Conservation (phyloP, 2,888 invertebrate genomes). For the Drosophila imparisetae region DNA sequence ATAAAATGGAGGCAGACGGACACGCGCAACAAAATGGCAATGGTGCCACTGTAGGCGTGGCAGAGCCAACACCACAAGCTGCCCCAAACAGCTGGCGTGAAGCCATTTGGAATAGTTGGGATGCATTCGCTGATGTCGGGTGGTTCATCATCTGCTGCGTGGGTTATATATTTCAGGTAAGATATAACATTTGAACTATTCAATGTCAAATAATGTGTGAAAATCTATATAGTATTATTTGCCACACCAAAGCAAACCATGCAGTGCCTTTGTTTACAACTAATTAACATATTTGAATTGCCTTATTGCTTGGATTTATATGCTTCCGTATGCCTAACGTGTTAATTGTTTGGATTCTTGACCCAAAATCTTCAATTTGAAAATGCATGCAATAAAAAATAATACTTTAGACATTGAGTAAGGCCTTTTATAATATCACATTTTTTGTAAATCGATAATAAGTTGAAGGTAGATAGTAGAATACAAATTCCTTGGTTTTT, state of each 20-base stretch:
- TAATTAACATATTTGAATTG: constrained; percentile 20
- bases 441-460: neutral
- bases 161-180: constrained; percentile 78
- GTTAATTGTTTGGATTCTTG: constrained; percentile 20
- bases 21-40: constrained; percentile 52
- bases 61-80: constrained; percentile 8
- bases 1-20: constrained; percentile 53
- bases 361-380: neutral
- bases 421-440: too few relatives aligned
- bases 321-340: constrained; percentile 28
- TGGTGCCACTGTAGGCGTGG: constrained; percentile 35
- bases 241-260: constrained; percentile 12
- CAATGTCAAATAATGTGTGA: constrained; percentile 19
- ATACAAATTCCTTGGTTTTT: neutral
- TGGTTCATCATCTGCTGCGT: constrained; percentile 82
- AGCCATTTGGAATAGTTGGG: constrained; percentile 70
- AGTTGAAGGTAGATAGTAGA: neutral
- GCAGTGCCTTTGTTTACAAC: constrained; percentile 33
- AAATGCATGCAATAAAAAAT: neutral
- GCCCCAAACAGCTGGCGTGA: constrained; percentile 44
- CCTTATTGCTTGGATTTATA: constrained; percentile 12
- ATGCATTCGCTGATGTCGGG: constrained; percentile 79
- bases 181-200: neutral
- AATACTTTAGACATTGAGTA: too few relatives aligned
- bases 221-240: neutral